Conservation (phyloP, 2,888 invertebrate genomes). For the Allophyes oxyacanthae region DNA sequence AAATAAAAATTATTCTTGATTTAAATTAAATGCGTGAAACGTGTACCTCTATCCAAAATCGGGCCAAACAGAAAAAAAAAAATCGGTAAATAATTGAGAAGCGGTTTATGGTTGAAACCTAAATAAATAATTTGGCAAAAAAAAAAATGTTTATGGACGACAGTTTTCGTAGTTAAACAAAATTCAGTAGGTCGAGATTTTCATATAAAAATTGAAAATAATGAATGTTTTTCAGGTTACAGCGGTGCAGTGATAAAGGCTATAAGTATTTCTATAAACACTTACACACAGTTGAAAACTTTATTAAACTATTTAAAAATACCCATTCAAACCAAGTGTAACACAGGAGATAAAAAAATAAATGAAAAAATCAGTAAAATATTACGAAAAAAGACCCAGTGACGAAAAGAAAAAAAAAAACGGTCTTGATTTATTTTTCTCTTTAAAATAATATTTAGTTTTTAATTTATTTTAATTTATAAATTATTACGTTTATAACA, state of each 20-base stretch:
- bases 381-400: too few relatives aligned
- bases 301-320: neutral
- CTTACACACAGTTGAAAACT: neutral
- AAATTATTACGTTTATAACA: neutral
- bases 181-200: conserved; percentile 13
- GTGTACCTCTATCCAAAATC: too few relatives aligned
- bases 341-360: neutral
- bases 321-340: too few relatives aligned
- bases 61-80: too few relatives aligned
- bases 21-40: too few relatives aligned
- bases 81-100: too few relatives aligned
- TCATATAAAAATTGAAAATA: neutral
- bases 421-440: neutral
- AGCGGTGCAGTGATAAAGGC: conserved; percentile 17
- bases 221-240: conserved; percentile 49
- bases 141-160: too few relatives aligned
- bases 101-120: too few relatives aligned
- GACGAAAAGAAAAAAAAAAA: neutral
- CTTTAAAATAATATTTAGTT: neutral
- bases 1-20: neutral
- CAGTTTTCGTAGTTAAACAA: neutral
- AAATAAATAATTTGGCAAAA: too few relatives aligned
- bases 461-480: neutral
- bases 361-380: too few relatives aligned
- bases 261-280: conserved; percentile 25